These are phyloP conservation scores for Ondatra zibethicus DNA, from an alignment of 2,113 vertebrate species.

Conservation along the genomic window DNA sequence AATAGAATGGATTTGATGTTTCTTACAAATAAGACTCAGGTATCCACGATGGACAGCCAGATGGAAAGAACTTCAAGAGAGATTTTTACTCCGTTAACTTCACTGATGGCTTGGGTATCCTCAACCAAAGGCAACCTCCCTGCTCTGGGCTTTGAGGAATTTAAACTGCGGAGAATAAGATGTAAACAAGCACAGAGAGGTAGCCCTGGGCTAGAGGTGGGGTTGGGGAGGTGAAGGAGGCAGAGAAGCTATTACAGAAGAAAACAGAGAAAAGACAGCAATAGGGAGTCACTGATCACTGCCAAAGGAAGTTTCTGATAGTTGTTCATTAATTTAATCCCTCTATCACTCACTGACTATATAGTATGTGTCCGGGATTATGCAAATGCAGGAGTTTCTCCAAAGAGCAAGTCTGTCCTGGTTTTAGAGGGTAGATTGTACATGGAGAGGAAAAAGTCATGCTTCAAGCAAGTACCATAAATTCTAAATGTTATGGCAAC, in stretches of 20 bases:
- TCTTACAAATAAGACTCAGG: not conserved
- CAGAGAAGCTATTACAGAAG: not conserved
- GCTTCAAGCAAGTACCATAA: not conserved
- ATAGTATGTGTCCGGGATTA: not conserved
- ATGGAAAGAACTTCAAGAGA: not conserved
- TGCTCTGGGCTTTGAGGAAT: not conserved
- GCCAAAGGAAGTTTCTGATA: slow-evolving; percentile 12
- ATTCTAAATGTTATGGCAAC: not conserved
- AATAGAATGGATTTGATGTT: not conserved
- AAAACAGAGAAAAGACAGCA: slow-evolving; percentile 12
- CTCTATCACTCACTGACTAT: not conserved
- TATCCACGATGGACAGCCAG: not conserved
- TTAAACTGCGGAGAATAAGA: not conserved
- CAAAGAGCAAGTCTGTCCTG: not conserved
- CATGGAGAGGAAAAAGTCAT: not conserved
- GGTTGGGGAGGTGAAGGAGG: not conserved
- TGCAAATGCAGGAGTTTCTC: not conserved
- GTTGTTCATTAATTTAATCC: not conserved
- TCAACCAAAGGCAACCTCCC: not conserved
- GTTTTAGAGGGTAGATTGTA: not conserved
- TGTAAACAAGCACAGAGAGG: not conserved
- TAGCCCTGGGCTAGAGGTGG: not conserved
- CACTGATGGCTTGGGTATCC: not conserved
- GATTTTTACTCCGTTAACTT: not conserved
- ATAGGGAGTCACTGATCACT: not conserved